phyloP scores from a whole-genome alignment of 2,888 invertebrate genomes.

The Hemistola chrysoprasaria region DNA sequence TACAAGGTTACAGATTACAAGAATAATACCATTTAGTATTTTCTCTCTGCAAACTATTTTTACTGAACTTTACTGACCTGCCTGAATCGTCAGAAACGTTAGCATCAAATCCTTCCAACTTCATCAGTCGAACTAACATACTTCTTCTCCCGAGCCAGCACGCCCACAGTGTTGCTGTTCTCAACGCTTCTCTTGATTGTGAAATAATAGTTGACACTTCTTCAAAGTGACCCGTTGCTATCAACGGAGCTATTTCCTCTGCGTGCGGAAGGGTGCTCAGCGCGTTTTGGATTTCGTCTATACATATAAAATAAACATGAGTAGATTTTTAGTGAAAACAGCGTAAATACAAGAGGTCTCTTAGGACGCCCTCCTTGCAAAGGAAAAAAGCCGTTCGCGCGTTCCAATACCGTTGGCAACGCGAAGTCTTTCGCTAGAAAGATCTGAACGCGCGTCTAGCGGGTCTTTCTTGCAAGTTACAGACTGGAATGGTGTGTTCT shows the following conservation, averaged over 20 bases:
- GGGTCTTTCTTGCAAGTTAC: too few species aligned
- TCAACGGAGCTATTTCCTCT: constrained; percentile 61
- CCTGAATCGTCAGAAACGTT: constrained; percentile 86
- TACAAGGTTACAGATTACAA: too few species aligned
- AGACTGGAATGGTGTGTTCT: too few species aligned
- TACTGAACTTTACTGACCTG: constrained; percentile 71
- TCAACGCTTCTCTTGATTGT: constrained; percentile 52
- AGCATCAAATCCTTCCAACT: constrained; percentile 80
- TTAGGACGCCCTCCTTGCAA: too few species aligned
- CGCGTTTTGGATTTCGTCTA: constrained; percentile 67
- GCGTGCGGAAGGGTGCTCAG: constrained; percentile 69
- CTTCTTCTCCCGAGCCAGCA: constrained; percentile 83
- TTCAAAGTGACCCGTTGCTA: constrained; percentile 69
- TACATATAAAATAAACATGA: constrained; percentile 11
- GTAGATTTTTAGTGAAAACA: constrained; percentile 2
- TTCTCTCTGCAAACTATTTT: too few species aligned
- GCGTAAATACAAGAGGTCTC: too few species aligned
- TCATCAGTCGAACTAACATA: constrained; percentile 77
- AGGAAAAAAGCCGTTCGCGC: too few species aligned
- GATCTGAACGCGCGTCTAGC: too few species aligned
- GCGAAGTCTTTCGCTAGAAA: too few species aligned
- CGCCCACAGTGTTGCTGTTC: constrained; percentile 82
- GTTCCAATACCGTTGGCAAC: too few species aligned
- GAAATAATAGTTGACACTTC: constrained; percentile 59
- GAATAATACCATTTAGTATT: too few species aligned